Conservation (phyloP, 2,888 invertebrate species). For the Fragum fragum region DNA sequence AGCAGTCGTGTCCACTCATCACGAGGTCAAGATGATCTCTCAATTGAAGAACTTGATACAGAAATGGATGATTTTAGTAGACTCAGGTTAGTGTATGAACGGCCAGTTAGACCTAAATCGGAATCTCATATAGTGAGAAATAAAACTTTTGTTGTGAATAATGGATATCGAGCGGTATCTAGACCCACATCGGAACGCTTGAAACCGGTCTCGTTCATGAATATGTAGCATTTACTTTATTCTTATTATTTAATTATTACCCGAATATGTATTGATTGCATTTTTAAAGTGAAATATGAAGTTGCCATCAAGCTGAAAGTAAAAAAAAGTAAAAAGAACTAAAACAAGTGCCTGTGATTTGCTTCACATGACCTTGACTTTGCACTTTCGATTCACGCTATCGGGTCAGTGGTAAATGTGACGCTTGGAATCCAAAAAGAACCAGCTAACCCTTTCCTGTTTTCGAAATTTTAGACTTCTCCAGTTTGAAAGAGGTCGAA, state of each 20-base stretch:
- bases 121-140: conserved; percentile 52
- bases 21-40: conserved; percentile 22
- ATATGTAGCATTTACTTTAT: neutral
- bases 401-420: too few relatives aligned
- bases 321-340: too few relatives aligned
- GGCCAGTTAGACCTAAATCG: conserved; percentile 50
- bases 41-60: conserved; percentile 59
- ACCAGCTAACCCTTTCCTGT: too few relatives aligned
- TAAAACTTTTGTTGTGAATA: conserved; percentile 58
- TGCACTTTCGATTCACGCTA: too few relatives aligned
- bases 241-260: too few relatives aligned
- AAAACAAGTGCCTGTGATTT: too few relatives aligned
- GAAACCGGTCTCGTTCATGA: conserved; percentile 8
- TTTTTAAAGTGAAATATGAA: neutral
- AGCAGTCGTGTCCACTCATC: neutral
- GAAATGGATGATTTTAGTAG: conserved; percentile 45
- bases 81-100: conserved; percentile 58
- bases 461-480: too few relatives aligned
- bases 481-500: too few relatives aligned
- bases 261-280: too few relatives aligned
- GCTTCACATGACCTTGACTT: too few relatives aligned
- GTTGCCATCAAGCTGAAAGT: neutral
- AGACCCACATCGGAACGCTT: conserved; percentile 28
- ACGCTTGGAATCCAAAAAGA: too few relatives aligned
- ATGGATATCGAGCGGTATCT: neutral